Base-by-base conservation (phyloP, 2,113 vertebrate species). In the Sus scrofa region DNA sequence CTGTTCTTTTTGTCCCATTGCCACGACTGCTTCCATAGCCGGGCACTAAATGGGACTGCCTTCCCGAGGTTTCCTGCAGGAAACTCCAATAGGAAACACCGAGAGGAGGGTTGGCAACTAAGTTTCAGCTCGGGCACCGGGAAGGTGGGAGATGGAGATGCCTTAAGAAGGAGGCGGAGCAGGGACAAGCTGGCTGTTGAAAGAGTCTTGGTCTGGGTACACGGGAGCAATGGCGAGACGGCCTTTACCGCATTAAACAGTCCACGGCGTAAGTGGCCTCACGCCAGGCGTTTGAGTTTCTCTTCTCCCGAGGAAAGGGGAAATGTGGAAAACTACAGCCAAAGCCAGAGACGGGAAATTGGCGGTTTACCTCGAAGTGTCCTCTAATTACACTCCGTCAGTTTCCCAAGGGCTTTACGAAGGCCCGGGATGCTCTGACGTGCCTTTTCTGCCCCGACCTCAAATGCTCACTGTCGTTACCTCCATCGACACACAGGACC, bases 201-300 rank as follows among this genome's bases (percentile, higher is more conserved):
- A 14, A 32, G 0, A 0, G 56, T 3, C 24, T 27, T 1, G 0
- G 16, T 34, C 62, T 1, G 22, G 7, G 60, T 1, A 9, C 0
- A 6, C 1, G 1, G 39, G 18, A 18, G 39, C 1, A 0, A 12
- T 0, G 2, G 18, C 2, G 19, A 11, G 19, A 1, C 0, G 2
- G 24, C 7, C 19, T 15, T 44, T 3, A 20, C 37, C 7, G 54
- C n/a, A 0, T 11, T 65, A 16, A 13, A 1, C 1, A 7, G 52
- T 27, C 22, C 1, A 32, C 39, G 11, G 52, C 16, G 2, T 1
- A 11, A 63, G 0, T 6, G 62, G 44, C 74, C 24, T 2, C 3
- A 13, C 1, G 20, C 68, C 75, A 32, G 27, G 32, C 24, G 8
- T 1, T 1, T 0, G 26, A 30, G 32, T 1, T 2, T 60, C 54